phyloP scores from a whole-genome alignment of 2,797 vertebrate genomes.

The Okamejei kenojei region DNA sequence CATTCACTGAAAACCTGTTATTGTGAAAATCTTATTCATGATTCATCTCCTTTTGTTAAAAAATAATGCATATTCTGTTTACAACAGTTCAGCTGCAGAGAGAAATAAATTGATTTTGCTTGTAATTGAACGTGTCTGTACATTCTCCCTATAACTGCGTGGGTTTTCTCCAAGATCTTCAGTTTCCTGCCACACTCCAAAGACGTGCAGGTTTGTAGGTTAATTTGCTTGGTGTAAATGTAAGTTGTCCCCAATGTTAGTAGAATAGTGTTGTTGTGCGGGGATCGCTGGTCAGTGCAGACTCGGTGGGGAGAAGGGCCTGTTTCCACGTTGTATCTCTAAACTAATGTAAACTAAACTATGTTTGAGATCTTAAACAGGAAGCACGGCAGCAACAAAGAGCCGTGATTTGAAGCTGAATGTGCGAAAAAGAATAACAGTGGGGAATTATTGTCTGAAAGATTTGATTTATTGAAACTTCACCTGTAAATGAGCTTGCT shows the following conservation, averaged over 20 bases:
- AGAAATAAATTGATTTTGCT: not conserved
- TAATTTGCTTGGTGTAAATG: too few relatives aligned
- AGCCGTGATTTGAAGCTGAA: not conserved
- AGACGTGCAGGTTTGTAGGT: too few relatives aligned
- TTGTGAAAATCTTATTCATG: not conserved
- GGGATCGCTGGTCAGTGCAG: too few relatives aligned
- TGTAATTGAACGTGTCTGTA: too few relatives aligned
- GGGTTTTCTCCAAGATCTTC: too few relatives aligned
- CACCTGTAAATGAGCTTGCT: conserved; percentile 4
- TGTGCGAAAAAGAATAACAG: not conserved
- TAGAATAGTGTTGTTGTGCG: too few relatives aligned
- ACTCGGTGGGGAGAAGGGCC: too few relatives aligned
- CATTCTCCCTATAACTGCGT: too few relatives aligned
- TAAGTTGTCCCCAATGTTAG: too few relatives aligned
- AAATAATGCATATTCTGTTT: not conserved
- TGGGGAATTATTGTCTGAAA: not conserved
- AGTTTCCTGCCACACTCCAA: too few relatives aligned
- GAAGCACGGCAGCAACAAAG: not conserved
- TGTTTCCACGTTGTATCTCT: too few relatives aligned
- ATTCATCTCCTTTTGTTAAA: not conserved
- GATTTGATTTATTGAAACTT: not conserved
- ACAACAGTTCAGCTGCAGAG: not conserved
- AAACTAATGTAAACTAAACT: too few relatives aligned
- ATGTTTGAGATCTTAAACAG: not conserved
- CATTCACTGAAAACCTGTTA: not conserved